A percentile compares a stretch with the other conserved stretches of the same genome.
These are phyloP conservation scores for Odontesthes bonariensis DNA, from an alignment of 2,113 vertebrate species.

Conservation along the genomic window DNA sequence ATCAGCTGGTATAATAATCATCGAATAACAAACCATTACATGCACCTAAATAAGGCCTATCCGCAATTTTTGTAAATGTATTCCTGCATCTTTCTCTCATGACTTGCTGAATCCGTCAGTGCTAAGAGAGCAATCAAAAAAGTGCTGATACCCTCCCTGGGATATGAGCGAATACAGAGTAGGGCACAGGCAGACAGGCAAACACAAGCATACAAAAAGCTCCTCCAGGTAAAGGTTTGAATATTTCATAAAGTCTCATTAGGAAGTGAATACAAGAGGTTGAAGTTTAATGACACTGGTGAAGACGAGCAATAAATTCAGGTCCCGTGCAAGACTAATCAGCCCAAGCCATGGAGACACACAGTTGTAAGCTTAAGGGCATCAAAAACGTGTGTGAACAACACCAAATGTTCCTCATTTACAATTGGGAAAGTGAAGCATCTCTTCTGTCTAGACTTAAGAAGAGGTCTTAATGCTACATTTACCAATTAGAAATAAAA, in stretches of 20 bases:
- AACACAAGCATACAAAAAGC: slow-evolving; percentile 17
- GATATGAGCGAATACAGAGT: slow-evolving; percentile 1
- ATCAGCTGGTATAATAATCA: slow-evolving; percentile 42
- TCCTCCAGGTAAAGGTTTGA: slow-evolving; percentile 69
- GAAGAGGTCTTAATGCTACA: neutral
- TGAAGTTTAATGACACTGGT: slow-evolving; percentile 60
- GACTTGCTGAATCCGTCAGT: slow-evolving; percentile 38
- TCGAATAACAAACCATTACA: slow-evolving; percentile 59
- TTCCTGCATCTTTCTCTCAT: slow-evolving; percentile 31
- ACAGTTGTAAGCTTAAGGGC: slow-evolving; percentile 52
- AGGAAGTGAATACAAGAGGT: slow-evolving; percentile 59
- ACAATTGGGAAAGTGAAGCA: neutral
- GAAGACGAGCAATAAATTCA: slow-evolving; percentile 63
- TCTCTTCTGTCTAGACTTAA: slow-evolving; percentile 8
- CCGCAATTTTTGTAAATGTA: slow-evolving; percentile 35
- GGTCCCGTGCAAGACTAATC: slow-evolving; percentile 53
- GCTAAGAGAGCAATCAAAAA: slow-evolving; percentile 57
- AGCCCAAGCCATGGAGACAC: slow-evolving; percentile 41
- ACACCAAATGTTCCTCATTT: slow-evolving; percentile 31
- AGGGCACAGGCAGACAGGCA: neutral
- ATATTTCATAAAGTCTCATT: slow-evolving; percentile 80
- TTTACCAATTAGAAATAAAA: neutral
- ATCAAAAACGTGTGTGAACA: slow-evolving; percentile 26
- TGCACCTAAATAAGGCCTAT: slow-evolving; percentile 29
- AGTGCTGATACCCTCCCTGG: slow-evolving; percentile 33